Evolutionary conservation across 2,888 invertebrate species (phyloP), one percentile per base, ranked within the genome.

Genomic region (Plebejus melissa): DNA sequence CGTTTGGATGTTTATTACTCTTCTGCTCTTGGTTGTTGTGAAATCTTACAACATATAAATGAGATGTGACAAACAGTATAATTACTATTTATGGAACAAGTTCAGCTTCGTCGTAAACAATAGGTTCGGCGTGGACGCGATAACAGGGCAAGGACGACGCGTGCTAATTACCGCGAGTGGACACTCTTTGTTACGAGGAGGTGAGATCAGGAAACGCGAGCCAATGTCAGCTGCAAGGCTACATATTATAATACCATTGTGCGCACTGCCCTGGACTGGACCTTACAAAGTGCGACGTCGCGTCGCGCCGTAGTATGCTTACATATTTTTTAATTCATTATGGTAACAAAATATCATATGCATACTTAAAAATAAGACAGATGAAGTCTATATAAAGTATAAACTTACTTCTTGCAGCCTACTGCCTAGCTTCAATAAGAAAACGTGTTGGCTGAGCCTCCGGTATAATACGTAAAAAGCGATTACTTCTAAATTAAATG

Each of bases 151-250:
- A 86, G 88, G 88, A 80, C 88, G 80, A 83, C 87, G 88, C 90
- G 91, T 90, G 90, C 88, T 93, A 91, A 93, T 93, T 91, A 90
- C 91, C 89, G 90, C 88, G 90, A 92, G 92, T 93, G 93, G 91
- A 91, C 92, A 92, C 90, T 93, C 93, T 93, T 93, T 93, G 93
- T 93, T 93, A 88, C 90, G 88, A 87, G 86, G 87, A 90, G 86
- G 90, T 91, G 93, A 92, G 91, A 92, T 90, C 91, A 93, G 93
- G 92, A 93, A 93, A 88, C 90, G 89, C 89, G 86, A 87, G 84
- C 87, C 90, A 92, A 91, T 91, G 91, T 90, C 91, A 89, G 81
- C 80, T 80, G 81, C 91, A 91, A 92, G 90, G 90, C 74, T 79
- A 58, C 32, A 65, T 74, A 74, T 77, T 74, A 74, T 77, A 76